Base-by-base conservation (phyloP, 2,888 invertebrate species). In the Leptopilina syphax region DNA sequence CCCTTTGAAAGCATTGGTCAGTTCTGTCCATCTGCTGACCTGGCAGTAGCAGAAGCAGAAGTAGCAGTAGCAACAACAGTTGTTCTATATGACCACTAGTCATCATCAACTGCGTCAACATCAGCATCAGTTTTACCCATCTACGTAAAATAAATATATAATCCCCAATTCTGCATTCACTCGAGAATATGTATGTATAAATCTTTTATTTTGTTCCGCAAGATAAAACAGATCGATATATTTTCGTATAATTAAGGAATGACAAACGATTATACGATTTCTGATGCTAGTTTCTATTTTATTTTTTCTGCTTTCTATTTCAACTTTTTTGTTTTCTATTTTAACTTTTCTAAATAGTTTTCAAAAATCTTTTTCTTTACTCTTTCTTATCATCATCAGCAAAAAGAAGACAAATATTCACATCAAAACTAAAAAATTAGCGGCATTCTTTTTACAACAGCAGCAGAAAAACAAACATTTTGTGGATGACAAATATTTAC, bases 11-110 rank as follows among this genome's bases (percentile, higher is more conserved):
- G 87, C 88, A 83, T 84, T 84, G 90, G 91, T 90, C 90, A 90
- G 90, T 90, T 86, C 84, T 88, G 90, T 90, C 90, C 91, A 91
- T 91, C 91, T 91, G 91, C 91, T 91, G 90, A 90, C 86, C 88
- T 84, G 88, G 91, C 90, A 85, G 81, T 7, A 9, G 9, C 9
- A 47, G 34, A 5, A 50, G 12, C 87, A 85, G 18, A 18, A 18
- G 18, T 18, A 18, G 18, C 9, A 47, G 34, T 47, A 50, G 12
- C 87, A 85, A 87, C 81, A 80, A 82, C 82, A 80, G 80, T 83
- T 81, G 82, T 83, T 80, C 81, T 44, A 50, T 50, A 84, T 83
- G 81, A 78, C 82, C 82, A 83, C 81, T 84, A 18, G 84, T 87
- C 88, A 86, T 87, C 88, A 86, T 88, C 87, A 86, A 87, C 86